A percentile compares a stretch with the other conserved stretches of the same genome.
Evolutionary conservation across 2,888 invertebrate genomes (phyloP).

Genomic region (Emmelina monodactyla): DNA sequence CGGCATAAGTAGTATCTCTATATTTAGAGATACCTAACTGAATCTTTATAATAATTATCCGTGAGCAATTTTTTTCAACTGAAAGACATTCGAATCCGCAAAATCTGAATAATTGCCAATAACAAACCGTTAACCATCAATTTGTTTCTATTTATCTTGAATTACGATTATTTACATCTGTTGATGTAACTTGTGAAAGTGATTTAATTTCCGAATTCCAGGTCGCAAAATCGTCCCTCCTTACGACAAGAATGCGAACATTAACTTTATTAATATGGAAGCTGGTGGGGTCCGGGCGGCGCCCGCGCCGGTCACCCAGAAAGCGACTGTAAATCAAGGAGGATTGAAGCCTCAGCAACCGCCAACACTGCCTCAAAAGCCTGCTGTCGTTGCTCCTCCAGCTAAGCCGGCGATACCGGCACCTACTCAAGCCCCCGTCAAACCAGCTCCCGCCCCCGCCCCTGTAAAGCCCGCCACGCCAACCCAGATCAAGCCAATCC

Average conservation of each 20-base stretch:
- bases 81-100: too few relatives aligned
- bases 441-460: slow-evolving; percentile 6
- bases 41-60: too few relatives aligned
- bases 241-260: slow-evolving; percentile 50
- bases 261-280: slow-evolving; percentile 56
- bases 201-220: too few relatives aligned
- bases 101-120: too few relatives aligned
- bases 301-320: neutral
- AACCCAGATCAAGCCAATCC: slow-evolving; percentile 27
- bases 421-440: neutral
- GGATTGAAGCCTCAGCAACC: slow-evolving; percentile 14
- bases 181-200: too few relatives aligned
- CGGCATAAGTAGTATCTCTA: too few relatives aligned
- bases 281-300: slow-evolving; percentile 20
- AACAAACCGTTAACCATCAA: too few relatives aligned
- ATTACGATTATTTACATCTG: too few relatives aligned
- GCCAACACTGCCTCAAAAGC: slow-evolving; percentile 14
- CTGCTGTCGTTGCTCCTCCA: slow-evolving; percentile 13
- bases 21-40: too few relatives aligned
- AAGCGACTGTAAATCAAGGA: too few relatives aligned
- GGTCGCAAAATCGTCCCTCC: slow-evolving; percentile 31
- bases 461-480: slow-evolving; percentile 12
- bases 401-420: slow-evolving; percentile 14
- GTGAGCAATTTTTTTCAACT: too few relatives aligned
- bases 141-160: too few relatives aligned